Evolutionary conservation across 2,888 invertebrate genomes (phyloP).

Genomic region (Tetragnatha montana): DNA sequence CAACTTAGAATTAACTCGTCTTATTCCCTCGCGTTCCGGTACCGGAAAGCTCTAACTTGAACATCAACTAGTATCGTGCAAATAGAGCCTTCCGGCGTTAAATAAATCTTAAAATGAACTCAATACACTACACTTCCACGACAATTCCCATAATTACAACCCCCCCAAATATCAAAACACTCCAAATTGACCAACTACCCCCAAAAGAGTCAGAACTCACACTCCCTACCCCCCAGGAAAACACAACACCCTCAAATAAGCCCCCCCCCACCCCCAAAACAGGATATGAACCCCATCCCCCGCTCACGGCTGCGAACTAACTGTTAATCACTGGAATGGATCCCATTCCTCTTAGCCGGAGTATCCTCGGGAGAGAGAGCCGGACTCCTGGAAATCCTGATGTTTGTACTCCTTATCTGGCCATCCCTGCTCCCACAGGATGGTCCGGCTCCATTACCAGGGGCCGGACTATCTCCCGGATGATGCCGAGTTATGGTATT

Average conservation of each 20-base stretch:
- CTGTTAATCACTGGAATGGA: slow-evolving; percentile 65
- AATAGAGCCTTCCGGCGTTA: no score
- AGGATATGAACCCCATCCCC: background rate
- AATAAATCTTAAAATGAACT: no score
- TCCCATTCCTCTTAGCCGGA: slow-evolving; percentile 59
- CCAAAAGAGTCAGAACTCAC: background rate
- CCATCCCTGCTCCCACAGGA: slow-evolving; percentile 35
- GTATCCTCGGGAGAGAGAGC: background rate
- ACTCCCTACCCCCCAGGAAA: background rate
- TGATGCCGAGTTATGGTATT: slow-evolving; percentile 44
- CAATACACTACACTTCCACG: background rate
- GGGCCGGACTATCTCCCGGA: slow-evolving; percentile 26
- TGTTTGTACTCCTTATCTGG: slow-evolving; percentile 42
- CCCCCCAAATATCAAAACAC: background rate
- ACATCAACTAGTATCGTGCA: no score
- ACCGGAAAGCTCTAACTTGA: no score
- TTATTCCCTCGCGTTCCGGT: no score
- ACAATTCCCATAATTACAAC: background rate
- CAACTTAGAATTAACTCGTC: no score
- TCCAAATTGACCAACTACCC: background rate
- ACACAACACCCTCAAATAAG: background rate
- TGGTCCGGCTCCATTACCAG: slow-evolving; percentile 23
- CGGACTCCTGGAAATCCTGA: slow-evolving; percentile 15
- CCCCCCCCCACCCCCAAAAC: background rate
- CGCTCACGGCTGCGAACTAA: slow-evolving; percentile 22